Conservation (phyloP, 2,797 vertebrate genomes). For the Silurus aristotelis region DNA sequence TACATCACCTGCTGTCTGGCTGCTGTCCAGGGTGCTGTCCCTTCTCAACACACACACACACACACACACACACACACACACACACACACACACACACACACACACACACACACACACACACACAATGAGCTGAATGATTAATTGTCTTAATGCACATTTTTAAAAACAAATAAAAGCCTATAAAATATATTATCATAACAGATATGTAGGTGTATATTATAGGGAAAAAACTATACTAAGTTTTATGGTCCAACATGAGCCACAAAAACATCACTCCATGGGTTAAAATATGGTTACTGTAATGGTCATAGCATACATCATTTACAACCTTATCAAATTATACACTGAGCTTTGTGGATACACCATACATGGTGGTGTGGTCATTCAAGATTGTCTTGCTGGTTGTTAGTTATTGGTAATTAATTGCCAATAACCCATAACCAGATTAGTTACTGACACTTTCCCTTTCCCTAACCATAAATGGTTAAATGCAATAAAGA, state of each 20-base stretch:
- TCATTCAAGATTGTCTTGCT: background rate
- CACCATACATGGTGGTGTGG: background rate
- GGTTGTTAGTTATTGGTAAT: background rate
- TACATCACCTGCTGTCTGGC: background rate
- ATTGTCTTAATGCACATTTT: background rate
- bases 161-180: background rate
- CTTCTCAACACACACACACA: background rate
- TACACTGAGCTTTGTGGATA: background rate
- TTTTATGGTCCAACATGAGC: background rate
- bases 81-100: background rate
- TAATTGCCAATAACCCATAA: background rate
- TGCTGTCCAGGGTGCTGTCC: slow-evolving; percentile 9
- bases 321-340: background rate
- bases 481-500: background rate
- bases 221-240: background rate
- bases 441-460: background rate
- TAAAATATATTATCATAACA: background rate
- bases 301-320: background rate
- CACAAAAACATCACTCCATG: background rate
- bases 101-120: too few relatives aligned
- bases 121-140: background rate
- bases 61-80: too few relatives aligned
- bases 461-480: background rate
- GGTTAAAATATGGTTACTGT: background rate
- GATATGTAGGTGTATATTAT: background rate